phyloP scores from a whole-genome alignment of 2,797 vertebrate genomes.

The Serranus cabrilla region DNA sequence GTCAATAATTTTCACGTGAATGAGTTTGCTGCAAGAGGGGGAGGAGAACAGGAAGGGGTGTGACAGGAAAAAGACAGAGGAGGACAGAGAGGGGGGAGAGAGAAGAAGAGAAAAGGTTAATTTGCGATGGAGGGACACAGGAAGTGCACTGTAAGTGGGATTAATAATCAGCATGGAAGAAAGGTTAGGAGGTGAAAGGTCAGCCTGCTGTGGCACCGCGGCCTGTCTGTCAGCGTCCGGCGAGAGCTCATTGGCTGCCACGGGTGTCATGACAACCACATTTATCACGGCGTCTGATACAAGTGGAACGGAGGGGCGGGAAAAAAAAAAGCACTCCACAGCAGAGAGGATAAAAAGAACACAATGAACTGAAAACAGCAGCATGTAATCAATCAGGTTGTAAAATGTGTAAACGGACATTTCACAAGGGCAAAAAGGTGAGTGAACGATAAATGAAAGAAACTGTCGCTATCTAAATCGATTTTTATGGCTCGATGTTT shows the following conservation, averaged over 20 bases:
- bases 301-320: conserved; percentile 19
- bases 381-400: conserved; percentile 62
- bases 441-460: conserved; percentile 57
- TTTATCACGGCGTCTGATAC: conserved; percentile 47
- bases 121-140: conserved; percentile 74
- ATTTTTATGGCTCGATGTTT: conserved; percentile 63
- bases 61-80: conserved; percentile 42
- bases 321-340: neutral
- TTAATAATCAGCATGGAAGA: conserved; percentile 77
- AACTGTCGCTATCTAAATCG: conserved; percentile 55
- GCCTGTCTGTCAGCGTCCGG: conserved; percentile 40
- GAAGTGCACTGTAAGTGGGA: conserved; percentile 70
- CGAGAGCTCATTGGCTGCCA: conserved; percentile 53
- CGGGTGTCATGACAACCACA: conserved; percentile 65
- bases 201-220: conserved; percentile 24
- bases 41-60: neutral
- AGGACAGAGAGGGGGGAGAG: conserved; percentile 27
- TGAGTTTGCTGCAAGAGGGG: conserved; percentile 92
- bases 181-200: conserved; percentile 74
- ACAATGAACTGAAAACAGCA: conserved; percentile 55
- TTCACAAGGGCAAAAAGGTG: conserved; percentile 68
- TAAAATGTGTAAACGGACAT: conserved; percentile 56
- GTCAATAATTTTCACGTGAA: conserved; percentile 99
- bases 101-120: conserved; percentile 77
- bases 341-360: conserved; percentile 38